Conservation (phyloP, 2,888 invertebrate genomes). For the Himalopsyche tibetana region DNA sequence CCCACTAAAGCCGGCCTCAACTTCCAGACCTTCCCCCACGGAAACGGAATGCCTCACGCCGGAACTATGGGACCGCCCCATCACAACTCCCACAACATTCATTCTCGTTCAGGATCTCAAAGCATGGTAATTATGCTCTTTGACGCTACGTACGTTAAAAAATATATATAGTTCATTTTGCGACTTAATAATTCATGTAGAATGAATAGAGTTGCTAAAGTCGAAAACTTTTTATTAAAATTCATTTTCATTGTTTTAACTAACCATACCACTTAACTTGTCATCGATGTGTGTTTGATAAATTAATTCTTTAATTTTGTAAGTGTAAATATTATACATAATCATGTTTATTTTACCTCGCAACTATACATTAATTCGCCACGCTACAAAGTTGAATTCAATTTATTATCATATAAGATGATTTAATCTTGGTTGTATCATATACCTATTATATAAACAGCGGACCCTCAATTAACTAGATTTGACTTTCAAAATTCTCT, state of each 20-base stretch:
- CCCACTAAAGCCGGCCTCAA: constrained; percentile 90
- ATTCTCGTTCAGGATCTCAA: constrained; percentile 92
- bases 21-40: constrained; percentile 92
- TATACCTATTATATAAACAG: neutral
- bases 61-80: constrained; percentile 90
- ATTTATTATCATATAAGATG: constrained; percentile 8
- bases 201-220: neutral
- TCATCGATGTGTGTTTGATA: neutral
- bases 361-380: constrained; percentile 4
- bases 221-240: neutral
- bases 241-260: constrained; percentile 8
- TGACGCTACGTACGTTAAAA: neutral
- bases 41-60: constrained; percentile 82
- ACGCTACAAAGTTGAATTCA: neutral
- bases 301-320: neutral
- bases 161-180: neutral
- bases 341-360: neutral
- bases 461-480: neutral
- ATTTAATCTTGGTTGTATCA: neutral
- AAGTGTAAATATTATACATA: constrained; percentile 15
- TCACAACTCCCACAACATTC: constrained; percentile 83
- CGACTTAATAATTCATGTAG: constrained; percentile 14
- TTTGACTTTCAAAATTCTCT: no score
- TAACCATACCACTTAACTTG: constrained; percentile 19
- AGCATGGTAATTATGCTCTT: constrained; percentile 83